Evolutionary conservation across 2,113 vertebrate genomes (phyloP).

Genomic region (Arenaria interpres): DNA sequence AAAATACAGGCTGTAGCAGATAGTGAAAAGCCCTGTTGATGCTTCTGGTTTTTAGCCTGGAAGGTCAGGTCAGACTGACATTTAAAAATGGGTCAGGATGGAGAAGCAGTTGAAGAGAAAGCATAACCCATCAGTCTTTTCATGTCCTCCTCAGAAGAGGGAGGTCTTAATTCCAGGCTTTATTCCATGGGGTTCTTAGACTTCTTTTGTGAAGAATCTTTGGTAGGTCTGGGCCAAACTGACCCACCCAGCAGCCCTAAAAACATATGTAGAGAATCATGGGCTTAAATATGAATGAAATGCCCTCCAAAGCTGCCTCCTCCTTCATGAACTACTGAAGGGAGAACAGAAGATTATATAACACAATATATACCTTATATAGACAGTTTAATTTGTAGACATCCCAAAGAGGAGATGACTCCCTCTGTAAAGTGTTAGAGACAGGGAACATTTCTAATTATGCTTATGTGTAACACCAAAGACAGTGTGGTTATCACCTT

Average conservation of each 20-base stretch:
- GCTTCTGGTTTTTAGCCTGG: neutral
- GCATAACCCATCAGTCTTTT: neutral
- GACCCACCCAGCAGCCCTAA: neutral
- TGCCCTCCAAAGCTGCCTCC: rapidly evolving
- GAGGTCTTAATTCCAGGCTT: neutral
- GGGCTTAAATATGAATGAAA: neutral
- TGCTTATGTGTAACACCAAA: neutral
- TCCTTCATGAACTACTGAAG: neutral
- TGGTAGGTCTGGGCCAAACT: neutral
- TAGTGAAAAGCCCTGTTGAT: neutral
- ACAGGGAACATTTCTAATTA: neutral
- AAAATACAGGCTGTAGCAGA: neutral
- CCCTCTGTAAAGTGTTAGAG: neutral
- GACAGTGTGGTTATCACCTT: neutral
- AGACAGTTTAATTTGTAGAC: neutral
- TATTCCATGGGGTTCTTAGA: neutral
- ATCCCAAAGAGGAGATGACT: neutral
- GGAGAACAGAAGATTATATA: neutral
- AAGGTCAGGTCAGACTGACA: neutral
- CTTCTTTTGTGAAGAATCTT: neutral
- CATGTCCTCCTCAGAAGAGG: neutral
- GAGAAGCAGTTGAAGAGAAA: neutral
- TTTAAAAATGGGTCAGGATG: neutral
- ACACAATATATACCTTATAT: neutral
- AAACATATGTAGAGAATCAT: neutral